Conservation (phyloP, 2,888 invertebrate genomes). For the Rhagium mordax region DNA sequence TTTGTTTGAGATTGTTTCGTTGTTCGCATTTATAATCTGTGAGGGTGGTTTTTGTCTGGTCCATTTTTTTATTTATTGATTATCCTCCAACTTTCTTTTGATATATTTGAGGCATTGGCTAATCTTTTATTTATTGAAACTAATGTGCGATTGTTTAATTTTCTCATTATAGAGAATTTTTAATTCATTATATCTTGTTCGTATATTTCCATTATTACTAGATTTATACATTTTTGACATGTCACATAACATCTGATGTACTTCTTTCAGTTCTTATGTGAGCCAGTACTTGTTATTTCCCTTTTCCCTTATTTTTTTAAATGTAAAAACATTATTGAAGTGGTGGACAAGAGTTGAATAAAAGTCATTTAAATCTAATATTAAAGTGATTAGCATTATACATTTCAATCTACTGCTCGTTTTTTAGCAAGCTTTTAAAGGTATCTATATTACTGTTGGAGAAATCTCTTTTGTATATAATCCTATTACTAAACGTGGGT, state of each 20-base stretch:
- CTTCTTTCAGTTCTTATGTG: slow-evolving; percentile 5
- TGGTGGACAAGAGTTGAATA: neutral
- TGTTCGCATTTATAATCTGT: too few species aligned
- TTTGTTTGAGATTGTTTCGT: too few species aligned
- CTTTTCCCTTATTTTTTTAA: neutral
- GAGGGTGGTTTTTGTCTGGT: too few species aligned
- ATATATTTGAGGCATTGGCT: slow-evolving; percentile 6
- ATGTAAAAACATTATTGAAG: neutral
- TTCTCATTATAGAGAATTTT: neutral
- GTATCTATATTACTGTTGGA: slow-evolving; percentile 14
- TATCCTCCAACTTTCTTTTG: slow-evolving; percentile 26
- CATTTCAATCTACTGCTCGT: neutral
- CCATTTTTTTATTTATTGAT: slow-evolving; percentile 15
- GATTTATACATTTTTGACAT: slow-evolving; percentile 4
- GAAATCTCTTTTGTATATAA: slow-evolving; percentile 10
- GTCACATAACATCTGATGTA: slow-evolving; percentile 24
- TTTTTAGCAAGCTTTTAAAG: slow-evolving; percentile 17
- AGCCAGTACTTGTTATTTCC: slow-evolving; percentile 9
- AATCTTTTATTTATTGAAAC: slow-evolving; percentile 21
- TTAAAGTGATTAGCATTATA: neutral
- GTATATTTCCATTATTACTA: slow-evolving; percentile 14
- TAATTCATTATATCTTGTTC: neutral
- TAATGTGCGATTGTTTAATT: neutral
- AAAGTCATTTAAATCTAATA: neutral
- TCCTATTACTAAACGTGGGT: neutral